These are phyloP conservation scores for Solenopsis invicta DNA, from an alignment of 1,140 invertebrate genomes.

Conservation along the genomic window DNA sequence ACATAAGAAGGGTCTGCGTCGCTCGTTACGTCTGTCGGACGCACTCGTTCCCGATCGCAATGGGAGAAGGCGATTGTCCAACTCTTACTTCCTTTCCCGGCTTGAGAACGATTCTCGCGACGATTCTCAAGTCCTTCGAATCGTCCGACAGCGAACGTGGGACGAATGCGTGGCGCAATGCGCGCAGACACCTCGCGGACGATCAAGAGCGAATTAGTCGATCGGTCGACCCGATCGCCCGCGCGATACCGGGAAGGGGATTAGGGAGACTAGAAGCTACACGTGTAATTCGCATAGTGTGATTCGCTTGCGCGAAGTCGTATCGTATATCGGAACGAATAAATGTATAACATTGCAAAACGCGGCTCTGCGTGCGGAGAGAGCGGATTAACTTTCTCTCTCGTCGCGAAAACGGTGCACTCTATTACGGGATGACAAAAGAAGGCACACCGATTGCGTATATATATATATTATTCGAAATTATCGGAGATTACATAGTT, in stretches of 20 bases:
- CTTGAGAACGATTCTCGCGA: neutral
- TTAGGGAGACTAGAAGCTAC: neutral
- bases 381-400: constrained; percentile 4
- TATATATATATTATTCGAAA: constrained; percentile 25
- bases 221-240: constrained; percentile 16
- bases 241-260: neutral
- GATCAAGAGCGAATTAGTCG: neutral
- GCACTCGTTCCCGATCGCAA: constrained; percentile 22
- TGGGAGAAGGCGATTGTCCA: neutral
- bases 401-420: neutral
- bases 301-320: neutral
- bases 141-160: neutral
- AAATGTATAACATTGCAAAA: constrained; percentile 12
- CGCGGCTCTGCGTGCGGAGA: neutral
- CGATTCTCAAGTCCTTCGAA: neutral
- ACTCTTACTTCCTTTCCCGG: neutral
- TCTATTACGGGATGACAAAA: neutral
- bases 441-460: constrained; percentile 26
- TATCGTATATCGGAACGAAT: neutral
- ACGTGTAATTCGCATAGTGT: neutral
- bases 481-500: neutral
- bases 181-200: too few species aligned
- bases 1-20: constrained; percentile 6
- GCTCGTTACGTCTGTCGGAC: constrained; percentile 12
- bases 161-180: constrained; percentile 8